Base-by-base conservation (phyloP, 2,888 invertebrate species). In the Lasioglossum villosulum region DNA sequence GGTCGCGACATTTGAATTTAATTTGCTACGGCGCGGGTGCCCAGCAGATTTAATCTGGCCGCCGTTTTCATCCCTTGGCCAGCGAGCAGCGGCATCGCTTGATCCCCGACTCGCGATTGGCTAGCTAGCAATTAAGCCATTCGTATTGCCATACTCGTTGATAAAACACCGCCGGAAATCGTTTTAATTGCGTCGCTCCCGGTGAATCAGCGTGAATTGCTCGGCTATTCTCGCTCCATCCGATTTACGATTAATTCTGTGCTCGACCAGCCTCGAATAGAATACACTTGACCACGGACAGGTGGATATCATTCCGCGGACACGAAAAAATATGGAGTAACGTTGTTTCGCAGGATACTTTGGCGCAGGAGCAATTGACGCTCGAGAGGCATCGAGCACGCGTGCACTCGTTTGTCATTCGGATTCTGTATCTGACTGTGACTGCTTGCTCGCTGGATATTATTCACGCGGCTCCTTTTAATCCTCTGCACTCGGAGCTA, bases 1-100 rank as follows among this genome's bases (percentile, higher is more conserved):
- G 73, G 59, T 72, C 77, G 80, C 84, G 75, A 88, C 83, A 86
- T 91, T 91, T 89, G 82, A 91, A 92, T 91, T 92, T 89, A 86
- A 92, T 90, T 91, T 86, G 88, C 80, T 86, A 86, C 68, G 68
- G 37, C 63, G 30, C 63, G 10, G 1, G 75, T 80, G 83, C 16
- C 30, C 30, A 81, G 82, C 86, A 79, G 86, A 90, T 90, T 90
- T 78, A 88, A 88, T 87, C 86, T 79, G 23, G 39, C 39, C 48
- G 16, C 48, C 72, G 37, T 68, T 68, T 52, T 70, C 70, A 37
- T 68, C 68, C 68, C 37, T 68, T 39, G 68, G 45, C 52, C 76
- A 66, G 37, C 59, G 52, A 39, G 37, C 63, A 27, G 23, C 66
- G 37, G 37, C 66, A 5, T 37, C 74, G 70, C 27, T 39, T 39